phyloP scores from a whole-genome alignment of 2,113 vertebrate genomes.

The Macroglossus sobrinus region DNA sequence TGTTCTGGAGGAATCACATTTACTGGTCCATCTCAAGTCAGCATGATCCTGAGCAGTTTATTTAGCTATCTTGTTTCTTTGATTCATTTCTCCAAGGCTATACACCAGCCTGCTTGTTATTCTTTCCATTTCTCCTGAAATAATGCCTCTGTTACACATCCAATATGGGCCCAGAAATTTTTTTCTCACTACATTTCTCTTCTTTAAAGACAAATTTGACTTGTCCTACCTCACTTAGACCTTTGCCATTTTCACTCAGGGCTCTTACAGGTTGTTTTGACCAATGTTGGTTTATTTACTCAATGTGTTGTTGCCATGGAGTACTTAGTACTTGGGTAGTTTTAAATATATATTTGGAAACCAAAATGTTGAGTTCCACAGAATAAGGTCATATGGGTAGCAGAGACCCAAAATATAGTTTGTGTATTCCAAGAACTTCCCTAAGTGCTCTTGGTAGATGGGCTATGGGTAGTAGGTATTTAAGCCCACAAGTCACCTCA shows the following conservation, averaged over 20 bases:
- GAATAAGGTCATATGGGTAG: background rate
- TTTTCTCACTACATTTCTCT: background rate
- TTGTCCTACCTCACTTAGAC: background rate
- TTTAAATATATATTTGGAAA: background rate
- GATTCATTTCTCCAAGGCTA: background rate
- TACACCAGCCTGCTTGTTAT: background rate
- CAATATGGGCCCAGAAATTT: background rate
- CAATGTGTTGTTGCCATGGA: background rate
- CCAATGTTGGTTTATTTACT: background rate
- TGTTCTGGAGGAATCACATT: background rate
- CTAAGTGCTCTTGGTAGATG: background rate
- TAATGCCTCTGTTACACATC: background rate
- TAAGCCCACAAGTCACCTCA: background rate
- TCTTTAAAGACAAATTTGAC: background rate
- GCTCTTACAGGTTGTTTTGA: background rate
- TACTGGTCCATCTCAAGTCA: background rate
- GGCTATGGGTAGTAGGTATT: background rate
- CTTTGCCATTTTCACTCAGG: background rate
- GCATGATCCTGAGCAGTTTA: background rate
- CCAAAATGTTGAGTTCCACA: background rate
- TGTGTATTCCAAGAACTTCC: background rate
- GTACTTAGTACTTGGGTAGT: background rate
- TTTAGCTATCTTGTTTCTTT: background rate
- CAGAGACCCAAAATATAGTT: background rate
- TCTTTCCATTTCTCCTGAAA: background rate